Evolutionary conservation across 2,888 invertebrate species (phyloP).

Genomic region (Antheraea yamamai): DNA sequence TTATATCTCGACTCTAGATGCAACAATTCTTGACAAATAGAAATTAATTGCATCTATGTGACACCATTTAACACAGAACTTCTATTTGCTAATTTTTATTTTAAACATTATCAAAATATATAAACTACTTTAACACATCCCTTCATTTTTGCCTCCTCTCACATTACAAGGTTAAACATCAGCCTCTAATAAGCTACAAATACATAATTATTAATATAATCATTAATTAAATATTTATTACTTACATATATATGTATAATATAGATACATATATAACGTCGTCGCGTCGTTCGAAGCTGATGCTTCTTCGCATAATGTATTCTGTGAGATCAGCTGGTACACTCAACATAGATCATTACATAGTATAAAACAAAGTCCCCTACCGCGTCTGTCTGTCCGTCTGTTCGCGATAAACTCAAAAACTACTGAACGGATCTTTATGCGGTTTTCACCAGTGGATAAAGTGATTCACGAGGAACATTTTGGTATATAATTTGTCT

Average conservation of each 20-base stretch:
- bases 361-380: too few species aligned
- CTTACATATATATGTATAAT: background rate
- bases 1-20: background rate
- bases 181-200: background rate
- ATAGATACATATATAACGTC: background rate
- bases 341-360: background rate
- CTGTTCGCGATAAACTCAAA: too few species aligned
- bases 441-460: too few species aligned
- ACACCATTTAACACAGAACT: background rate
- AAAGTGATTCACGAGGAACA: too few species aligned
- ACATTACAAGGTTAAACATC: background rate
- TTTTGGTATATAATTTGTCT: too few species aligned
- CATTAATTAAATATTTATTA: background rate
- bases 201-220: background rate
- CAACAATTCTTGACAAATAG: background rate
- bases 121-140: background rate
- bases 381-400: too few species aligned
- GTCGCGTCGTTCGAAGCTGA: background rate
- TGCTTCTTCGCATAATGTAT: background rate
- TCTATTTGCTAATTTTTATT: background rate
- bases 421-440: too few species aligned
- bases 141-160: conserved; percentile 7
- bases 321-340: background rate
- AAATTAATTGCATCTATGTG: background rate
- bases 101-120: background rate